These are phyloP conservation scores for Hippotragus niger DNA, from an alignment of 2,113 vertebrate species.

Conservation along the genomic window DNA sequence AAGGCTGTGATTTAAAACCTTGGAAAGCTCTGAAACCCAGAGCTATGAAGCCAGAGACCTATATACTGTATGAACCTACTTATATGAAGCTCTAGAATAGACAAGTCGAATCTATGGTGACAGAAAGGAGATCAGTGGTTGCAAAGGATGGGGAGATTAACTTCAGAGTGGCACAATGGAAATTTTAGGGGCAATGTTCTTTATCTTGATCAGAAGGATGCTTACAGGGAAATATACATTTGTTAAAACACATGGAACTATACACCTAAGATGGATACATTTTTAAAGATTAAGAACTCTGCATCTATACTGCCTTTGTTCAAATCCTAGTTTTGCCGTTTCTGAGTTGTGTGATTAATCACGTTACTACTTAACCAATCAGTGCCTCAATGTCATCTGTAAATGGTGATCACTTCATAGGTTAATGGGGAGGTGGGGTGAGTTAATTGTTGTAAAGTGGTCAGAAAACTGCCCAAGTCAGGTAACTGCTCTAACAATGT, in stretches of 20 bases:
- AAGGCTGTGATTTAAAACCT: background rate
- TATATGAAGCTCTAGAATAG: background rate
- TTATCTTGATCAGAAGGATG: background rate
- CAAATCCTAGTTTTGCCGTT: background rate
- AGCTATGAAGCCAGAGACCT: background rate
- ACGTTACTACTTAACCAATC: background rate
- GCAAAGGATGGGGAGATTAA: background rate
- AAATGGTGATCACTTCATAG: background rate
- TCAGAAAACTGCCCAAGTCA: background rate
- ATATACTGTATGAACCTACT: background rate
- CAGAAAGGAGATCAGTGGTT: background rate
- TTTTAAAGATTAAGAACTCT: background rate
- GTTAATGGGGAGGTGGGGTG: background rate
- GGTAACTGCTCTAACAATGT: background rate
- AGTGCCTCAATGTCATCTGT: background rate
- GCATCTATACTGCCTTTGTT: background rate
- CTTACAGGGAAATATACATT: background rate
- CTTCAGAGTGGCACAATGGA: background rate
- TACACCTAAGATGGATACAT: background rate
- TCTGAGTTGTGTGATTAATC: background rate
- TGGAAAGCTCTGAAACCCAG: background rate
- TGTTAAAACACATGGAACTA: background rate
- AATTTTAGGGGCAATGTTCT: background rate
- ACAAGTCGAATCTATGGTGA: background rate
- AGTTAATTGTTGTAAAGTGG: background rate